Evolutionary conservation across 2,113 vertebrate species (phyloP).

Genomic region (Apistogramma diplotaenia): DNA sequence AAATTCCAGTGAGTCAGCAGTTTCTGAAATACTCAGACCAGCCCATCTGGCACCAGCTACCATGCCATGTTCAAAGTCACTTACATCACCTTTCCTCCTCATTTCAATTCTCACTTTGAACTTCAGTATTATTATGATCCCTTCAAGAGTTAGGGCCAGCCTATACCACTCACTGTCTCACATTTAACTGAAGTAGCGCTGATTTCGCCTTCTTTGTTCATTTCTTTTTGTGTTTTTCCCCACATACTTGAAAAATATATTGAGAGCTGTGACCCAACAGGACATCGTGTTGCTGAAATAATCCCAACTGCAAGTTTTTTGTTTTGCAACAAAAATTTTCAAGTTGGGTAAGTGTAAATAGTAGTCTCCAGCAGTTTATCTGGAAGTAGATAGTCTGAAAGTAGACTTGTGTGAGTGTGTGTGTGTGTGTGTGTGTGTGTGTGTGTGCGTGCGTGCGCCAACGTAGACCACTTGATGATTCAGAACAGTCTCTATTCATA

Average conservation of each 20-base stretch:
- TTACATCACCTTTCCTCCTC: background rate
- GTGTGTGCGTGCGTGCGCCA: too few relatives aligned
- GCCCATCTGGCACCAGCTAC: background rate
- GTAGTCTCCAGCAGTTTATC: background rate
- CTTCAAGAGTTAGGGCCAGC: background rate
- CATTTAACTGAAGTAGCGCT: background rate
- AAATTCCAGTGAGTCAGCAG: background rate
- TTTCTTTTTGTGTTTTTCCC: accelerated
- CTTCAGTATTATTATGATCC: accelerated
- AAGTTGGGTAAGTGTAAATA: background rate
- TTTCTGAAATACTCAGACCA: background rate
- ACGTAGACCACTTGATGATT: background rate
- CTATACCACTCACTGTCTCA: background rate
- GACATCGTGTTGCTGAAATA: background rate
- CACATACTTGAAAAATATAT: background rate
- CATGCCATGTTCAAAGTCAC: background rate
- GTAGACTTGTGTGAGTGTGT: background rate
- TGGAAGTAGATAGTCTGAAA: background rate
- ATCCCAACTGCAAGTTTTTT: background rate
- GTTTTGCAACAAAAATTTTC: background rate
- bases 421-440: too few relatives aligned
- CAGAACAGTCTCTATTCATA: background rate
- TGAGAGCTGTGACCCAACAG: background rate
- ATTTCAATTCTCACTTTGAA: background rate
- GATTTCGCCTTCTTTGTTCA: background rate